These are phyloP conservation scores for Aleiodes leptofemur DNA, from an alignment of 2,888 invertebrate species.

Conservation along the genomic window DNA sequence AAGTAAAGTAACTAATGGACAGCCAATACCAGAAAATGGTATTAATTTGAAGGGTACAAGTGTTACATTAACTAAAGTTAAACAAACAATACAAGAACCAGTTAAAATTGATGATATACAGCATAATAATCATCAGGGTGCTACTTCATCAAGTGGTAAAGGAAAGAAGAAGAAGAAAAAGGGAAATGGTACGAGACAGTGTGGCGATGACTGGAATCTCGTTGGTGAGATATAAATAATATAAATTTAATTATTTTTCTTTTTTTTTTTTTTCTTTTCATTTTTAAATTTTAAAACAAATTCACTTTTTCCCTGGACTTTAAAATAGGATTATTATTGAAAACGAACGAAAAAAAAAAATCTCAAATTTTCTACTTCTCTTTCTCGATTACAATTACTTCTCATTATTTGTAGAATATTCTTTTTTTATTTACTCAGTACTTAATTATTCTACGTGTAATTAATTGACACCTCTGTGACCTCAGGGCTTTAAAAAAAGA, in stretches of 20 bases:
- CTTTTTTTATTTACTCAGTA: not conserved
- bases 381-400: not conserved
- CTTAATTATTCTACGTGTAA: conserved; percentile 28
- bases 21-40: conserved; percentile 72
- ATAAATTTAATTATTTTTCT: conserved; percentile 44
- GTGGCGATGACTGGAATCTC: conserved; percentile 75
- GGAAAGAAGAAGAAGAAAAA: conserved; percentile 74
- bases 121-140: conserved; percentile 60
- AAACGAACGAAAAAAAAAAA: conserved; percentile 1
- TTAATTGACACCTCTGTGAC: conserved; percentile 24
- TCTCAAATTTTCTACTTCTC: conserved; percentile 4
- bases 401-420: conserved; percentile 17
- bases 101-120: conserved; percentile 57
- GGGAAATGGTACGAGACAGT: conserved; percentile 68
- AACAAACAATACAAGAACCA: conserved; percentile 52
- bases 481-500: conserved; percentile 16
- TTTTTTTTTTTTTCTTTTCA: conserved; percentile 25
- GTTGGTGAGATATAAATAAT: conserved; percentile 73
- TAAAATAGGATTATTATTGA: not conserved
- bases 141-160: conserved; percentile 63
- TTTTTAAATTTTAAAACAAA: not conserved
- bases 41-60: conserved; percentile 73
- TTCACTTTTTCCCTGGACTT: conserved; percentile 13
- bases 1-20: conserved; percentile 72
- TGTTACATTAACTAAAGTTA: conserved; percentile 72